A percentile compares a stretch with the other conserved stretches of the same genome.
These are phyloP conservation scores for Columbina picui DNA, from an alignment of 2,113 vertebrate species.

Conservation along the genomic window DNA sequence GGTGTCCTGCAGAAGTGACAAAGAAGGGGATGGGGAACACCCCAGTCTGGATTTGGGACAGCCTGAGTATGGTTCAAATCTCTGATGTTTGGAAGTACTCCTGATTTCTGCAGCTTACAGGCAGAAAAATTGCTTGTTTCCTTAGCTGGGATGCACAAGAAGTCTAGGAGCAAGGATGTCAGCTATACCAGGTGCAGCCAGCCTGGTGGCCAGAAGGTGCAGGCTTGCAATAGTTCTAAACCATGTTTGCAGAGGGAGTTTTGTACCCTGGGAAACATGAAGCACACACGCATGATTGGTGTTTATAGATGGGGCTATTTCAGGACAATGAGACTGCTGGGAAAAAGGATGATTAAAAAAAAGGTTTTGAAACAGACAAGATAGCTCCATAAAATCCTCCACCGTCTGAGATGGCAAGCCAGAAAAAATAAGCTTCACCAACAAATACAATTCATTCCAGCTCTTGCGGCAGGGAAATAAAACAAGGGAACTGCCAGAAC, in stretches of 20 bases:
- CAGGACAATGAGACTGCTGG: background rate
- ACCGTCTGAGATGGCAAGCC: background rate
- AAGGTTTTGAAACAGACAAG: background rate
- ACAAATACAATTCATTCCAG: slow-evolving; percentile 24
- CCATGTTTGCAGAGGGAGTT: background rate
- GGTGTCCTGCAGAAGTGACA: background rate
- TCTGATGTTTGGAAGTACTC: background rate
- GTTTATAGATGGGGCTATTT: slow-evolving; percentile 25
- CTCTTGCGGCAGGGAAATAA: background rate
- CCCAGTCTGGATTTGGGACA: background rate
- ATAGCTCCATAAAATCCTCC: slow-evolving; percentile 21
- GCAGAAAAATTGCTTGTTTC: background rate
- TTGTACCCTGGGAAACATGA: background rate
- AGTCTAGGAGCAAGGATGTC: background rate
- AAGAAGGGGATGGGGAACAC: background rate
- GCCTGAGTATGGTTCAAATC: background rate
- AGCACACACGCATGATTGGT: background rate
- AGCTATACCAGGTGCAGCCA: background rate
- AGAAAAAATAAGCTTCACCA: slow-evolving; percentile 45
- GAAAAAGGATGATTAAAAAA: background rate
- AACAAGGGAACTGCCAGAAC: slow-evolving; percentile 19
- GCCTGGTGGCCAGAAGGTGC: background rate
- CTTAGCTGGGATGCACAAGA: background rate
- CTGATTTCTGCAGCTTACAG: background rate
- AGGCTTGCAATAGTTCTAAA: background rate